A percentile compares a stretch with the other conserved stretches of the same genome.
Evolutionary conservation across 1,140 invertebrate species (phyloP).

Genomic region (Drosophila murphyi): DNA sequence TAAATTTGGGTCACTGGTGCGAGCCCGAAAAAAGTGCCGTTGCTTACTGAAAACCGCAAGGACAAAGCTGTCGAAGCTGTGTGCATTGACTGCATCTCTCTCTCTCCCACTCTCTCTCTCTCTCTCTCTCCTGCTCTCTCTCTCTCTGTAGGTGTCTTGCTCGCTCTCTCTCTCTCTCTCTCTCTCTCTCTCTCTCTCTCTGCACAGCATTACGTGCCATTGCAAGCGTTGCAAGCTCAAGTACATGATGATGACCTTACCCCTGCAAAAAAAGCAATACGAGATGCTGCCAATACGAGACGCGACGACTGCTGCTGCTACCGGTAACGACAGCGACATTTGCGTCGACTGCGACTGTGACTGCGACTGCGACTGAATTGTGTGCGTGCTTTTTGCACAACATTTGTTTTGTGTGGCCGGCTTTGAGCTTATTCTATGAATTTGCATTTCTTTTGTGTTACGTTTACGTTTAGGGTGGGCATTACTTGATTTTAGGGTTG

Average conservation of each 20-base stretch:
- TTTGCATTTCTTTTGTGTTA: constrained; percentile 73
- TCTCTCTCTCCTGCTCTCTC: constrained; percentile 5
- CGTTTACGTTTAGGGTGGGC: constrained; percentile 15
- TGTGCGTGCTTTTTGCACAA: constrained; percentile 70
- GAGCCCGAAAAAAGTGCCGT: constrained; percentile 42
- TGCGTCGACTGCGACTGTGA: constrained; percentile 14
- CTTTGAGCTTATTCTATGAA: constrained; percentile 37
- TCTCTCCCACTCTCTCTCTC: background rate
- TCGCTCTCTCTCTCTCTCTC: constrained; percentile 10
- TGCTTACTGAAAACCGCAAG: constrained; percentile 50
- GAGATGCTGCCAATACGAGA: constrained; percentile 7
- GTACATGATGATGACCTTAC: constrained; percentile 71
- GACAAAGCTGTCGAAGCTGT: constrained; percentile 51
- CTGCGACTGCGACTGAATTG: constrained; percentile 26
- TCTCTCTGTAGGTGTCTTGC: constrained; percentile 6
- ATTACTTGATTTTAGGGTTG: constrained; percentile 38
- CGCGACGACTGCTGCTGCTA: constrained; percentile 1
- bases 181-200: constrained; percentile 10
- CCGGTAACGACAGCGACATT: background rate
- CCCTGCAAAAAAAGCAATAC: constrained; percentile 45
- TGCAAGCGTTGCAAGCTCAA: constrained; percentile 68
- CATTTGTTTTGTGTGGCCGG: constrained; percentile 48
- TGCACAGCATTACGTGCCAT: constrained; percentile 55
- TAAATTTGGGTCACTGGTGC: constrained; percentile 54
- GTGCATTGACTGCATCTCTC: constrained; percentile 30